Conservation (phyloP, 2,888 invertebrate genomes). For the Oegoconia quadripuncta region DNA sequence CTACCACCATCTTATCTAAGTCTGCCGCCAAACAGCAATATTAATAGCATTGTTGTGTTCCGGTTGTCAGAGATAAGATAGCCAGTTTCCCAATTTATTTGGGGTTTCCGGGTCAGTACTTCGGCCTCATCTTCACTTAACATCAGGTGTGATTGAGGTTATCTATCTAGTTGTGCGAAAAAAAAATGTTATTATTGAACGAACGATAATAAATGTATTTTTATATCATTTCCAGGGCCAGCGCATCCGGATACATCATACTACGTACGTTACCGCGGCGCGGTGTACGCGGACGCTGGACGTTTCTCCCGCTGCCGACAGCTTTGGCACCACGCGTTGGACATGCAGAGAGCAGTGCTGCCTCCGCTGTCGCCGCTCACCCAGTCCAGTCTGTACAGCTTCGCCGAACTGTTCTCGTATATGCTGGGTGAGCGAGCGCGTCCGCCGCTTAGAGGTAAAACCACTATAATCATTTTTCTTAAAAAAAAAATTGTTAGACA, state of each 20-base stretch:
- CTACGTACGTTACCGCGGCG: slow-evolving; percentile 95
- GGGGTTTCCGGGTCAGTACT: too few relatives aligned
- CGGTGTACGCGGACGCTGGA: slow-evolving; percentile 96
- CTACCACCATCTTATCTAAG: too few relatives aligned
- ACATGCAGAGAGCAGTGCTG: slow-evolving; percentile 96
- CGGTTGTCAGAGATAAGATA: too few relatives aligned
- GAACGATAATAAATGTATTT: not conserved
- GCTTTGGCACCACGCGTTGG: slow-evolving; percentile 97
- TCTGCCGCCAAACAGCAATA: too few relatives aligned
- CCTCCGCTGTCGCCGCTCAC: slow-evolving; percentile 97
- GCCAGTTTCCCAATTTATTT: too few relatives aligned
- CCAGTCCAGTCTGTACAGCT: slow-evolving; percentile 95
- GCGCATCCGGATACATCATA: slow-evolving; percentile 98
- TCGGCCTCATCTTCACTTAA: too few relatives aligned
- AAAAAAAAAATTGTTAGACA: too few relatives aligned
- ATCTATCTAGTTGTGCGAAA: too few relatives aligned
- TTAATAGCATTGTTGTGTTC: too few relatives aligned
- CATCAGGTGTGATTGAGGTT: too few relatives aligned
- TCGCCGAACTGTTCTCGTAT: slow-evolving; percentile 96
- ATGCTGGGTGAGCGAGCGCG: slow-evolving; percentile 94
- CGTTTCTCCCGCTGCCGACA: slow-evolving; percentile 95
- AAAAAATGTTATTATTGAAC: not conserved
- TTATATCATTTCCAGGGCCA: slow-evolving; percentile 74
- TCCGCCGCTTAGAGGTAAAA: slow-evolving; percentile 78
- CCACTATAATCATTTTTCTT: too few relatives aligned